A percentile compares a stretch with the other conserved stretches of the same genome.
These are phyloP conservation scores for Helleia helle DNA, from an alignment of 2,888 invertebrate species.

Conservation along the genomic window DNA sequence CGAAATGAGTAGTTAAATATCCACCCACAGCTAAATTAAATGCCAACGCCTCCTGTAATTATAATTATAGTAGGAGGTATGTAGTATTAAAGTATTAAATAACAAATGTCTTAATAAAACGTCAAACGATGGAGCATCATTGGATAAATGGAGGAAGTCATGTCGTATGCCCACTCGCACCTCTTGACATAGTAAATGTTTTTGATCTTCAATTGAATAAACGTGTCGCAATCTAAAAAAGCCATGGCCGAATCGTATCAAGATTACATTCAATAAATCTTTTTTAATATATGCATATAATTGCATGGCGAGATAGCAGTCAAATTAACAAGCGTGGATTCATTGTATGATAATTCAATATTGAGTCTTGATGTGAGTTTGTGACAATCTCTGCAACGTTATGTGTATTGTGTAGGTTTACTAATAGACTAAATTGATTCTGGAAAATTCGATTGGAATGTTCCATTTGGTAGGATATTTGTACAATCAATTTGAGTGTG, in stretches of 20 bases:
- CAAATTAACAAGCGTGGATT: slow-evolving; percentile 20
- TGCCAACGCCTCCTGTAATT: not conserved
- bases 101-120: not conserved
- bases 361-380: not conserved
- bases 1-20: not conserved
- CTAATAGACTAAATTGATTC: no score
- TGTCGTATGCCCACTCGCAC: slow-evolving; percentile 10
- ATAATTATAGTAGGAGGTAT: not conserved
- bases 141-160: slow-evolving; percentile 8
- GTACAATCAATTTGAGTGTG: no score
- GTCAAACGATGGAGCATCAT: slow-evolving; percentile 1
- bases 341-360: not conserved
- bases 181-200: slow-evolving; percentile 25
- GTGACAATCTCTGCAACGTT: no score
- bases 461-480: no score
- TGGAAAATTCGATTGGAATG: no score
- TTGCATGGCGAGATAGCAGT: slow-evolving; percentile 20
- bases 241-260: slow-evolving; percentile 57
- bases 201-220: slow-evolving; percentile 38
- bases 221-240: slow-evolving; percentile 45
- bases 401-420: no score
- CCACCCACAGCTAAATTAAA: not conserved
- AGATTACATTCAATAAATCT: slow-evolving; percentile 48
- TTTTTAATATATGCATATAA: slow-evolving; percentile 32
- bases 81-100: not conserved